Evolutionary conservation across 1,140 invertebrate species (phyloP).

Genomic region (Metopolophium dirhodum): DNA sequence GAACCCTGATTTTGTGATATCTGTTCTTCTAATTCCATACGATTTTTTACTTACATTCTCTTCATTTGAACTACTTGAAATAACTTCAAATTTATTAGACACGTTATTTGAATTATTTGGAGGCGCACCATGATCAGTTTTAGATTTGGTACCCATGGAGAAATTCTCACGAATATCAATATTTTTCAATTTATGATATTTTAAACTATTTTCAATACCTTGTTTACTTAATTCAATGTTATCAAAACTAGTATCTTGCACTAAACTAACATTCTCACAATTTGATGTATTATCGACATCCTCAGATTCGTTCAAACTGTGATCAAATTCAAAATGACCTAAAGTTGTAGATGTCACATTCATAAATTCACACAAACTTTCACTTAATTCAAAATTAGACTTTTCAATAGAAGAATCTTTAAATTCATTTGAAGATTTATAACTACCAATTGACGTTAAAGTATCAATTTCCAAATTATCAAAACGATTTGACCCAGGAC

Average conservation of each 20-base stretch:
- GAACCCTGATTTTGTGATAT: neutral
- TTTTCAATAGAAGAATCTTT: neutral
- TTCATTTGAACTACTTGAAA: neutral
- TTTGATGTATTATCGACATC: no score
- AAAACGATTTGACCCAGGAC: neutral
- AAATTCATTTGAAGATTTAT: neutral
- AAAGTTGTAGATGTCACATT: neutral
- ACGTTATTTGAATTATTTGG: neutral
- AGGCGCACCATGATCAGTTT: neutral
- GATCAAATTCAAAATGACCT: slow-evolving; percentile 3
- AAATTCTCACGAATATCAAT: neutral
- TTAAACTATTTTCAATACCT: neutral
- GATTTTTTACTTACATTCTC: neutral
- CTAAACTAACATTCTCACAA: neutral
- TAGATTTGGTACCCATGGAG: no score
- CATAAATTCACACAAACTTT: neutral
- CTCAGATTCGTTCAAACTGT: neutral
- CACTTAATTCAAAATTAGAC: neutral
- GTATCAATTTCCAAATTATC: neutral
- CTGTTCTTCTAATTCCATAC: neutral
- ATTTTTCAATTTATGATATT: neutral
- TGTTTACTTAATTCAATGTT: neutral
- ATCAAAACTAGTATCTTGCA: neutral
- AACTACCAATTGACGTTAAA: neutral
- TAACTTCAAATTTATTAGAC: neutral